Base-by-base conservation (phyloP, 30 jellyfish, hydroid and myxozoan genomes). In the Turritopsis rubra region DNA sequence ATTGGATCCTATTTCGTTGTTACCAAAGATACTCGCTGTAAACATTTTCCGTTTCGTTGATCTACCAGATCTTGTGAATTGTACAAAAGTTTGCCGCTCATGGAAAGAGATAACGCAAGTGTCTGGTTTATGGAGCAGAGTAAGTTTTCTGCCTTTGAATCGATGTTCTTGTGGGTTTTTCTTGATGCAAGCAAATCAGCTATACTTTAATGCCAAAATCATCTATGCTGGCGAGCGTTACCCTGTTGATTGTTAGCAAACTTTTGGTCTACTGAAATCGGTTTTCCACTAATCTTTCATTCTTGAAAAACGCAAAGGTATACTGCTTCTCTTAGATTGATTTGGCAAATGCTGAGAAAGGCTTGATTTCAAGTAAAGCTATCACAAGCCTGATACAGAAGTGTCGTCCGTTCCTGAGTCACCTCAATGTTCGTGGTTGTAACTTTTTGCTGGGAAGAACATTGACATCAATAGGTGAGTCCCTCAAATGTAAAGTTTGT, bases 281-380 rank as follows among this genome's bases (percentile, higher is more conserved):
- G n/a, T n/a, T n/a, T n/a, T n/a, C n/a, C n/a, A n/a, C n/a, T n/a
- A n/a, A n/a, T n/a, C n/a, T n/a, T n/a, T n/a, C n/a, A n/a, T n/a
- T n/a, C n/a, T n/a, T n/a, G n/a, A n/a, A n/a, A n/a, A n/a, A n/a
- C n/a, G n/a, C n/a, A n/a, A n/a, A n/a, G n/a, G n/a, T n/a, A n/a
- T n/a, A n/a, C n/a, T n/a, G n/a, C n/a, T n/a, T n/a, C n/a, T n/a
- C 84, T 52, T 75, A 92, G 98, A 92, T 92, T 83, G 98, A 92
- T 92, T 78, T 92, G 24, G 88, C 98, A 26, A 88, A 92, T 79
- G 19, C 88, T 54, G 71, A 80, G 79, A 88, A 82, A 81, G 92
- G 95, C 84, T 53, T 52, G 88, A 83, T 92, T 30, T 87, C 98
- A 4, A 79, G 87, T 30, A 81, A 80, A 73, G 96, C 91, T n/a